phyloP scores from a whole-genome alignment of 2,888 invertebrate genomes.

The Andrena minutula region DNA sequence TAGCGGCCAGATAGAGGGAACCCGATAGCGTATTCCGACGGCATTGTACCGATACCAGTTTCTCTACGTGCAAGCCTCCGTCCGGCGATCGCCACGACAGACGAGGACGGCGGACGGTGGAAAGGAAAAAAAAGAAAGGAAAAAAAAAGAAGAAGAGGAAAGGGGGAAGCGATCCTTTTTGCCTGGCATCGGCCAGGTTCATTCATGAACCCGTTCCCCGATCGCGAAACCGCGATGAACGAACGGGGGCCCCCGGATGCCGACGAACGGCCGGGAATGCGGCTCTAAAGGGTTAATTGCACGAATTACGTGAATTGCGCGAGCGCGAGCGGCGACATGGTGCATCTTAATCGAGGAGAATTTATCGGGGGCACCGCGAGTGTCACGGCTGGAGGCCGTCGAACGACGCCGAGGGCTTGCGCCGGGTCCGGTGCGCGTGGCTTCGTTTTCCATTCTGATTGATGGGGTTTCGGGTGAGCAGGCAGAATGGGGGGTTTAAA shows the following conservation, averaged over 20 bases:
- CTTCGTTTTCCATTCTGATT: not conserved
- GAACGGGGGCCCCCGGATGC: conserved; percentile 68
- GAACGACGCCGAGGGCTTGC: not conserved
- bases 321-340: conserved; percentile 59
- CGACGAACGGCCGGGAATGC: conserved; percentile 74
- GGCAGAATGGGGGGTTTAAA: too few species aligned
- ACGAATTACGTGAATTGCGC: conserved; percentile 71
- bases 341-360: conserved; percentile 68
- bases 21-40: conserved; percentile 74
- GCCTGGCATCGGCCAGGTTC: conserved; percentile 68
- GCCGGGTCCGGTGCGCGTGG: not conserved
- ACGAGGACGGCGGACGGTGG: not conserved
- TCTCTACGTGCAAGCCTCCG: conserved; percentile 38
- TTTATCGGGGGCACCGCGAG: conserved; percentile 15
- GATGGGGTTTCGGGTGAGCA: not conserved
- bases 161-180: conserved; percentile 54
- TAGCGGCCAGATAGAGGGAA: conserved; percentile 71
- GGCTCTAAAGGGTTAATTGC: conserved; percentile 70
- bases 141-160: conserved; percentile 12
- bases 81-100: not conserved
- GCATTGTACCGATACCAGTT: conserved; percentile 78
- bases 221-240: conserved; percentile 69
- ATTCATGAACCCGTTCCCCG: conserved; percentile 80
- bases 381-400: not conserved
- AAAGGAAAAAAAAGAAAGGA: conserved; percentile 10